Percentiles rank a stretch among this genome's conserved stretches.
Conservation (phyloP, 2,888 invertebrate species). For the Spicauda simplicius region DNA sequence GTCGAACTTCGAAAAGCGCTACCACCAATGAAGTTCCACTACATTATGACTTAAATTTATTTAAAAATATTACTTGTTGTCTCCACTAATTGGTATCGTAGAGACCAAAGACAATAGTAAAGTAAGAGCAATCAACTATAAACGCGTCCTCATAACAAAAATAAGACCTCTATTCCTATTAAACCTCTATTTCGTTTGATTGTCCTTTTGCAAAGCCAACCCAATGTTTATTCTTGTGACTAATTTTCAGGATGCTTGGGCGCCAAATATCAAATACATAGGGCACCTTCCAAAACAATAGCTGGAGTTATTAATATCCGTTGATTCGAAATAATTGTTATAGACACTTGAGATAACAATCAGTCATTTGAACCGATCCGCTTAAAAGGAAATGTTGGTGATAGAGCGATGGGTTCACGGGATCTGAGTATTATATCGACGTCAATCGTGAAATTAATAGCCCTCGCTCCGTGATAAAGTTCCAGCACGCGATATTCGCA, state of each 20-base stretch:
- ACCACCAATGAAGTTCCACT: no score
- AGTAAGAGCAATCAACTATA: no score
- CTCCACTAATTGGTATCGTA: no score
- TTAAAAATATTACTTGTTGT: no score
- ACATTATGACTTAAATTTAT: no score
- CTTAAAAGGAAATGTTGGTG: constrained; percentile 14
- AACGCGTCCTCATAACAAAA: no score
- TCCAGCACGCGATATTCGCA: constrained; percentile 27
- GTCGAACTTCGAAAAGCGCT: no score
- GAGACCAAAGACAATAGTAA: no score
- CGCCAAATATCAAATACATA: constrained; percentile 9
- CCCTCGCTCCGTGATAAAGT: constrained; percentile 8
- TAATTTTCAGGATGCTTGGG: not conserved
- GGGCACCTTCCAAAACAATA: not conserved
- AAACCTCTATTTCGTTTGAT: not conserved
- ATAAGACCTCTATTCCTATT: no score
- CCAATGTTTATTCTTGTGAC: not conserved
- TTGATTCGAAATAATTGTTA: constrained; percentile 19
- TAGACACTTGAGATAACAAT: constrained; percentile 12
- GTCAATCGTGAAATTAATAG: constrained; percentile 31
- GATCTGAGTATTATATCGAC: constrained; percentile 19
- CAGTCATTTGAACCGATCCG: constrained; percentile 4
- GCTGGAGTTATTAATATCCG: constrained; percentile 11
- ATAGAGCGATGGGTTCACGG: constrained; percentile 8
- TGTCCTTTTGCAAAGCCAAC: not conserved